Conservation (phyloP, 2,113 vertebrate genomes). For the Scatophagus argus region DNA sequence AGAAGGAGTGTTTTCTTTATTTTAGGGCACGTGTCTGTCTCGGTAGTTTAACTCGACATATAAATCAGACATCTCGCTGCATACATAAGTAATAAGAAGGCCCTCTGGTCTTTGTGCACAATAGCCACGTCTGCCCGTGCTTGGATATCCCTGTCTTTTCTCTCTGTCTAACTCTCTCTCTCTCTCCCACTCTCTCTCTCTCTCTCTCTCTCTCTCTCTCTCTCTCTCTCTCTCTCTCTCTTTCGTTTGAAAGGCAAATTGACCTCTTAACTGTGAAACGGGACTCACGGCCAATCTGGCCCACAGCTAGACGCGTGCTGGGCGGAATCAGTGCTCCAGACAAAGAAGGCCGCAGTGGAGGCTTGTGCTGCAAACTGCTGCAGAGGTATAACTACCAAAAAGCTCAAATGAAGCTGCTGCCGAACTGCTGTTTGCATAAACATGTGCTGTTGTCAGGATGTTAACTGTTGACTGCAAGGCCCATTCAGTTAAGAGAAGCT, state of each 20-base stretch:
- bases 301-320: constrained; percentile 90
- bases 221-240: constrained; percentile 32
- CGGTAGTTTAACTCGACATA: constrained; percentile 85
- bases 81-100: constrained; percentile 89
- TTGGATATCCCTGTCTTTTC: constrained; percentile 76
- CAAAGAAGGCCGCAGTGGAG: constrained; percentile 74
- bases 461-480: background rate
- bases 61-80: constrained; percentile 88
- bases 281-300: constrained; percentile 89
- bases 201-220: constrained; percentile 62
- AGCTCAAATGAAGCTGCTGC: constrained; percentile 11
- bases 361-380: constrained; percentile 41
- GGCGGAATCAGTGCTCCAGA: constrained; percentile 79
- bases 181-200: constrained; percentile 29
- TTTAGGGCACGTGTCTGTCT: constrained; percentile 84
- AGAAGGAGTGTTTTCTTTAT: constrained; percentile 68
- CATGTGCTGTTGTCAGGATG: background rate
- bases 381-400: constrained; percentile 12
- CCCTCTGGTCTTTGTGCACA: constrained; percentile 86
- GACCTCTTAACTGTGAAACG: constrained; percentile 90
- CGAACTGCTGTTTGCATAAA: background rate
- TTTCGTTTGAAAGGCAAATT: constrained; percentile 93
- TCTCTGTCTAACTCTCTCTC: too few relatives aligned
- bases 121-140: constrained; percentile 82
- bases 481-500: background rate